Evolutionary conservation across 2,113 vertebrate genomes (phyloP).

Genomic region (Gulo gulo): DNA sequence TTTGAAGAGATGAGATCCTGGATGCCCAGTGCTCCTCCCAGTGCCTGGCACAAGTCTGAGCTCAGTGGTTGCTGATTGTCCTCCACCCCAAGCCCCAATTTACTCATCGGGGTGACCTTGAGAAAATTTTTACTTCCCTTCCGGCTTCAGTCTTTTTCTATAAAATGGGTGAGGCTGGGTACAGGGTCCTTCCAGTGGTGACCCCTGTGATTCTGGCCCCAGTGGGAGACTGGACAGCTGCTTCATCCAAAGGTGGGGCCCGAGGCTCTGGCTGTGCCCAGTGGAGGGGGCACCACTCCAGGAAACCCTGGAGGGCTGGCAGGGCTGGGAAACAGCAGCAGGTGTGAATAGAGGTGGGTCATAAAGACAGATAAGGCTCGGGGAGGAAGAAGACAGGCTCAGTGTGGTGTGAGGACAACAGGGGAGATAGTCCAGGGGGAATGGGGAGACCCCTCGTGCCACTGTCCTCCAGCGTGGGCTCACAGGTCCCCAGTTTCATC

Average conservation of each 20-base stretch:
- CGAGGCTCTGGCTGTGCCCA: not conserved
- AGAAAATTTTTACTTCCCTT: not conserved
- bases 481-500: not conserved
- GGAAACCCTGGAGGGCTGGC: not conserved
- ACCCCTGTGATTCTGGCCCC: not conserved
- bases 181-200: not conserved
- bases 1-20: not conserved
- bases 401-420: not conserved
- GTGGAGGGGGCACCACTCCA: not conserved
- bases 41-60: not conserved
- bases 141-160: not conserved
- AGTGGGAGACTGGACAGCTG: not conserved
- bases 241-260: not conserved
- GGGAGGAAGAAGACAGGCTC: not conserved
- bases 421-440: not conserved
- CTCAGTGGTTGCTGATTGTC: not conserved
- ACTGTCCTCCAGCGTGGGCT: fast-evolving
- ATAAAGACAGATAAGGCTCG: slow-evolving; percentile 47
- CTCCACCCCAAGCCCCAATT: not conserved
- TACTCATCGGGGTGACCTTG: not conserved
- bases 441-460: not conserved
- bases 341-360: slow-evolving; percentile 6
- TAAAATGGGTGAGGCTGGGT: not conserved
- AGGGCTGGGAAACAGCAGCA: slow-evolving; percentile 37
- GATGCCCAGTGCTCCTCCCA: not conserved